Conservation (phyloP, 2,888 invertebrate species). For the Lasioglossum oenotherae region DNA sequence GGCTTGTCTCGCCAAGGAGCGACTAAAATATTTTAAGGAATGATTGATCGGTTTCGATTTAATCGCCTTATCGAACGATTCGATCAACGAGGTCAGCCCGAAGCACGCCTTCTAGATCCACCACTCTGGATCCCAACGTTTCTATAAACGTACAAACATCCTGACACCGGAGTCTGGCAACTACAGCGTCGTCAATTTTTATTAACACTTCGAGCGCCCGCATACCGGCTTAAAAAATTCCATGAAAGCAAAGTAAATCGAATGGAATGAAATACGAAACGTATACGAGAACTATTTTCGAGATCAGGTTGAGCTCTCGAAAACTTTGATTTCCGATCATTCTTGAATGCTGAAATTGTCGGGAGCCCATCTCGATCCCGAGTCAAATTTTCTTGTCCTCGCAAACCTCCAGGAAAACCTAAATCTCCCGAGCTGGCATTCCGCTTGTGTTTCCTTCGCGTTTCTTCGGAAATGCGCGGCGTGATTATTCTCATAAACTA, state of each 20-base stretch:
- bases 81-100: not conserved
- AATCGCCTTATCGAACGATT: not conserved
- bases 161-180: not conserved
- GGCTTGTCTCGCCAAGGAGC: not conserved
- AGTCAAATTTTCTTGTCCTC: no score
- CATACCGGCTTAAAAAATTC: no score
- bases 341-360: no score
- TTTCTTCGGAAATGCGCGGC: not conserved
- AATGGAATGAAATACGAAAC: not conserved
- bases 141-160: not conserved
- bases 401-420: no score
- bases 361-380: no score
- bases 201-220: no score
- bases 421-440: not conserved
- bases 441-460: not conserved
- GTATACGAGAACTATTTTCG: no score
- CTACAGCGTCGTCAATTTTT: not conserved
- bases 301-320: no score
- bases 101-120: not conserved
- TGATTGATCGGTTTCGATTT: slow-evolving; percentile 7
- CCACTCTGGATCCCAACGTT: not conserved
- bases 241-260: not conserved
- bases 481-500: slow-evolving; percentile 6
- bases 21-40: slow-evolving; percentile 8
- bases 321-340: no score